A percentile compares a stretch with the other conserved stretches of the same genome.
These are phyloP conservation scores for Gymnoscopelus braueri DNA, from an alignment of 2,797 vertebrate species.

Conservation along the genomic window DNA sequence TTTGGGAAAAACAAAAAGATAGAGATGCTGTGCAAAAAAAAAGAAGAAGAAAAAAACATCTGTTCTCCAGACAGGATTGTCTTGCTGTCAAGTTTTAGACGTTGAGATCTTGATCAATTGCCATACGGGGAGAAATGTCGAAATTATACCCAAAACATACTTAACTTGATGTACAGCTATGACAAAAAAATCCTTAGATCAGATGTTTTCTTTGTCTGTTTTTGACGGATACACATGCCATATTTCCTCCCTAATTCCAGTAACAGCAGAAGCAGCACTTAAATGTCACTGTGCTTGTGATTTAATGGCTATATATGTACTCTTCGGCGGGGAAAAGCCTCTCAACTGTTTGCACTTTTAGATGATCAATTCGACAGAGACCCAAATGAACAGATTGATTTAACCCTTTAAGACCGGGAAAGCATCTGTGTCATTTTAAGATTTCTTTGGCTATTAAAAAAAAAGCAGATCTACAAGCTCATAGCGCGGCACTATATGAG, in stretches of 20 bases:
- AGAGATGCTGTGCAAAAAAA: too few species aligned
- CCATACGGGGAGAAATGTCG: not conserved
- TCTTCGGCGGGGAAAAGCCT: conserved; percentile 39
- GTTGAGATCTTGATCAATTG: conserved; percentile 12
- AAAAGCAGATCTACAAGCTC: too few species aligned
- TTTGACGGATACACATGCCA: conserved; percentile 25
- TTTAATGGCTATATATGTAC: conserved; percentile 59
- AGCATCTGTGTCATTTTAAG: too few species aligned
- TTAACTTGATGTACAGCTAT: conserved; percentile 25
- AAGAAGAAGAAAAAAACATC: too few species aligned
- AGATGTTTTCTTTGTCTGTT: conserved; percentile 28
- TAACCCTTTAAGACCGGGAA: conserved; percentile 2
- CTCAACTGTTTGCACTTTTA: conserved; percentile 66
- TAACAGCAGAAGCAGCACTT: conserved; percentile 23
- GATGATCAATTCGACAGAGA: conserved; percentile 73
- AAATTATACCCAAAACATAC: conserved; percentile 16
- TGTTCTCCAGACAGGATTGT: not conserved
- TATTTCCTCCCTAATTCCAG: conserved; percentile 29
- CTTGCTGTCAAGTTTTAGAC: conserved; percentile 6
- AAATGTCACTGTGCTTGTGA: conserved; percentile 28
- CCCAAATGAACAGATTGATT: conserved; percentile 78
- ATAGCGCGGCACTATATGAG: too few species aligned
- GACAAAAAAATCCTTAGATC: conserved; percentile 31
- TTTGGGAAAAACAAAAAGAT: too few species aligned
- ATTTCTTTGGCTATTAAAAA: too few species aligned